Conservation (phyloP, 1,140 invertebrate species). For the Drosophila erecta region DNA sequence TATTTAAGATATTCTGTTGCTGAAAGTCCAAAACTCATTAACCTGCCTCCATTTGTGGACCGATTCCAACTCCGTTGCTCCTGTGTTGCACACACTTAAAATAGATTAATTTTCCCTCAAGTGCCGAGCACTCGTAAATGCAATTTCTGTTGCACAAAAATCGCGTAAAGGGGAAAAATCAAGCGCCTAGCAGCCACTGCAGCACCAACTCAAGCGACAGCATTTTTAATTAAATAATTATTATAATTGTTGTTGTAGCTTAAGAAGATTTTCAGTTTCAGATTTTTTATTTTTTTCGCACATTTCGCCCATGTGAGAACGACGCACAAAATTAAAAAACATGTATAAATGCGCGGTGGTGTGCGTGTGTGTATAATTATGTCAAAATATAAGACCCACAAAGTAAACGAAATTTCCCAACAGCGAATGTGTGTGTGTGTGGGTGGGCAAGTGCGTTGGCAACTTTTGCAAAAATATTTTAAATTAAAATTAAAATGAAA, state of each 20-base stretch:
- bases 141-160: constrained; percentile 60
- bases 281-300: constrained; percentile 24
- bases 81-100: constrained; percentile 52
- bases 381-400: constrained; percentile 64
- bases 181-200: constrained; percentile 25
- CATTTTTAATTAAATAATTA: constrained; percentile 80
- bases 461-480: constrained; percentile 57
- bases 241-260: constrained; percentile 75
- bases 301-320: constrained; percentile 22
- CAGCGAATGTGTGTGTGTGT: constrained; percentile 6
- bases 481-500: constrained; percentile 41
- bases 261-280: constrained; percentile 70
- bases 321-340: constrained; percentile 33
- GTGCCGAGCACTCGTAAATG: constrained; percentile 57
- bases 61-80: background rate
- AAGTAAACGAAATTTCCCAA: constrained; percentile 53
- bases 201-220: constrained; percentile 41
- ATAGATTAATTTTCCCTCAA: constrained; percentile 63
- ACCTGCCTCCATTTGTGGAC: constrained; percentile 7
- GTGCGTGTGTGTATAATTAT: constrained; percentile 61
- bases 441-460: constrained; percentile 25
- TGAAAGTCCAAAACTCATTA: constrained; percentile 7
- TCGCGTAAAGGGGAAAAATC: constrained; percentile 26
- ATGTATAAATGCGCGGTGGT: constrained; percentile 1
- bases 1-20: background rate